phyloP scores from a whole-genome alignment of 2,113 vertebrate genomes.

The Vulpes ferrilata region DNA sequence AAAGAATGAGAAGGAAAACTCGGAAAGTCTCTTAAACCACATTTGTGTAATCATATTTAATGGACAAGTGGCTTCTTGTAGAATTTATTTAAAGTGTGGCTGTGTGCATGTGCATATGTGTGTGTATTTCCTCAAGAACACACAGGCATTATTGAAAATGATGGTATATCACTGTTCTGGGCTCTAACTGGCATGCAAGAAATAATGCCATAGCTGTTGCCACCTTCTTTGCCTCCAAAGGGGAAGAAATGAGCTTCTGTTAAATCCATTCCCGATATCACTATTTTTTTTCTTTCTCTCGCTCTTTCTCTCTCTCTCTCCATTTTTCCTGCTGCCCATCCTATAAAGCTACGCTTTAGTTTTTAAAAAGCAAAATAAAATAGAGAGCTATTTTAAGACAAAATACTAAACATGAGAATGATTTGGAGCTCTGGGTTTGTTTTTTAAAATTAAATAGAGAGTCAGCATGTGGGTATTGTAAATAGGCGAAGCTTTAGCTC shows the following conservation, averaged over 20 bases:
- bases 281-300: not conserved
- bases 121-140: not conserved
- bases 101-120: not conserved
- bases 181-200: not conserved
- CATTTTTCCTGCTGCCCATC: not conserved
- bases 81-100: not conserved
- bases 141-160: not conserved
- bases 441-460: conserved; percentile 18
- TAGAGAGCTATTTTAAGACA: not conserved
- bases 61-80: not conserved
- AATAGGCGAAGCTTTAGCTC: conserved; percentile 80
- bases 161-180: not conserved
- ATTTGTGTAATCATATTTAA: conserved; percentile 39
- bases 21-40: conserved; percentile 2
- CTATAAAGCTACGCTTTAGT: not conserved
- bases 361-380: not conserved
- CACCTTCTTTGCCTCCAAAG: fast-evolving
- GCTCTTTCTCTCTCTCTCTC: not conserved
- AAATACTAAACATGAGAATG: not conserved
- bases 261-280: not conserved
- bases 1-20: conserved; percentile 25
- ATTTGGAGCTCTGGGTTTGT: not conserved
- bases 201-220: fast-evolving
- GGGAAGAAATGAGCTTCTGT: not conserved
- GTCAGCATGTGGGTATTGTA: not conserved